These are phyloP conservation scores for Tribolium freemani DNA, from an alignment of 2,888 invertebrate genomes.

Conservation along the genomic window DNA sequence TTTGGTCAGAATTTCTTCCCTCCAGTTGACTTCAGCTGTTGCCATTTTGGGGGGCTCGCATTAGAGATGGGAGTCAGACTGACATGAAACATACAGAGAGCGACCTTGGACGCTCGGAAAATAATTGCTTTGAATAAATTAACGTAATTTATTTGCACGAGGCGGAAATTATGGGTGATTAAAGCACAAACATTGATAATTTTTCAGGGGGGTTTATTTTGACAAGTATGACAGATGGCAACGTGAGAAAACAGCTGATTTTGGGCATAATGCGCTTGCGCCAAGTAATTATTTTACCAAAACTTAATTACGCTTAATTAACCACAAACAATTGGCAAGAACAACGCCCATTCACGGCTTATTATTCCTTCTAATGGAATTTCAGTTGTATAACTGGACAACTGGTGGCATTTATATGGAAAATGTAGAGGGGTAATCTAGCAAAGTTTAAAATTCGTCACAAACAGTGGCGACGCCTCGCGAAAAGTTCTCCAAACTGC, in stretches of 20 bases:
- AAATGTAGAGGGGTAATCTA: no score
- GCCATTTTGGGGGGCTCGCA: slow-evolving; percentile 37
- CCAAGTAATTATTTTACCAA: background rate
- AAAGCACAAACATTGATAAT: slow-evolving; percentile 9
- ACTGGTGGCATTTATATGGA: no score
- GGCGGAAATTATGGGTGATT: background rate
- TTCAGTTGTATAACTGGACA: no score
- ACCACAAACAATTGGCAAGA: no score
- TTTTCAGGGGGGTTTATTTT: slow-evolving; percentile 18
- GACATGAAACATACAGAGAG: slow-evolving; percentile 16
- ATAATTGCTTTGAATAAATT: background rate
- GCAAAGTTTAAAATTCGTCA: no score
- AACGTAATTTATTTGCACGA: slow-evolving; percentile 1
- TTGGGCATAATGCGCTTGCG: background rate
- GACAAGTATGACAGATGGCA: slow-evolving; percentile 32
- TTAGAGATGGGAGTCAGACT: background rate
- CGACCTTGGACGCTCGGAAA: background rate
- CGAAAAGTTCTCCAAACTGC: no score
- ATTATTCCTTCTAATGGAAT: no score
- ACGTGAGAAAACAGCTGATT: slow-evolving; percentile 29
- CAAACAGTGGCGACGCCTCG: no score
- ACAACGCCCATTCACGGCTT: no score
- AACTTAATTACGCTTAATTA: background rate
- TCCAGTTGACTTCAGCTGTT: slow-evolving; percentile 72
- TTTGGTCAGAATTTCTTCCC: slow-evolving; percentile 78